Conservation (phyloP, 2,113 vertebrate species). For the Hirundichthys speculiger region DNA sequence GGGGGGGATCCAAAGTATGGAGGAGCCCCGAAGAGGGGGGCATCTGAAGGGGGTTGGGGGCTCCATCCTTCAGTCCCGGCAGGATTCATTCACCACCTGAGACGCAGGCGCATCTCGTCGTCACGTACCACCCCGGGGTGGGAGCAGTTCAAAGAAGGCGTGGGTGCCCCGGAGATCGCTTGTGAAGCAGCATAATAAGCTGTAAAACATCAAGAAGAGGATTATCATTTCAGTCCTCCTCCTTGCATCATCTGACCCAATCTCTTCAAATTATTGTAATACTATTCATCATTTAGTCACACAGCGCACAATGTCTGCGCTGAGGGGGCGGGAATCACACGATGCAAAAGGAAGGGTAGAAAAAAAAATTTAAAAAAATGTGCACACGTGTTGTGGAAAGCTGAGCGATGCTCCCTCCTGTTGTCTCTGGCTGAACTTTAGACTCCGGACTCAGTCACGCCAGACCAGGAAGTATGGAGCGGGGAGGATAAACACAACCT, state of each 20-base stretch:
- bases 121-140: constrained; percentile 54
- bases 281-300: constrained; percentile 71
- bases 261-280: constrained; percentile 75
- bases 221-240: constrained; percentile 61
- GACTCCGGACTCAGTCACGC: constrained; percentile 45
- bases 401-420: constrained; percentile 46
- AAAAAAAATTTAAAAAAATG: too few species aligned
- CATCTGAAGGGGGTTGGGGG: constrained; percentile 31
- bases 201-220: constrained; percentile 65
- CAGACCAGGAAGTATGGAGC: constrained; percentile 39
- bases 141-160: constrained; percentile 58
- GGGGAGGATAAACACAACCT: too few species aligned
- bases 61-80: constrained; percentile 75
- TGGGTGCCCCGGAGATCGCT: constrained; percentile 58
- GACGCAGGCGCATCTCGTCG: constrained; percentile 45
- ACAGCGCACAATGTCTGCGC: constrained; percentile 47
- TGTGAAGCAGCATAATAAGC: constrained; percentile 54
- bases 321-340: constrained; percentile 57
- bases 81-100: constrained; percentile 74
- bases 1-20: constrained; percentile 15
- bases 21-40: neutral
- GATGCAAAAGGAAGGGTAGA: constrained; percentile 35
- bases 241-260: constrained; percentile 73
- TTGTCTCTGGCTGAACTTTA: constrained; percentile 64
- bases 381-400: constrained; percentile 20